Evolutionary conservation across 2,888 invertebrate species (phyloP).

Genomic region (Odontocolon sp.): DNA sequence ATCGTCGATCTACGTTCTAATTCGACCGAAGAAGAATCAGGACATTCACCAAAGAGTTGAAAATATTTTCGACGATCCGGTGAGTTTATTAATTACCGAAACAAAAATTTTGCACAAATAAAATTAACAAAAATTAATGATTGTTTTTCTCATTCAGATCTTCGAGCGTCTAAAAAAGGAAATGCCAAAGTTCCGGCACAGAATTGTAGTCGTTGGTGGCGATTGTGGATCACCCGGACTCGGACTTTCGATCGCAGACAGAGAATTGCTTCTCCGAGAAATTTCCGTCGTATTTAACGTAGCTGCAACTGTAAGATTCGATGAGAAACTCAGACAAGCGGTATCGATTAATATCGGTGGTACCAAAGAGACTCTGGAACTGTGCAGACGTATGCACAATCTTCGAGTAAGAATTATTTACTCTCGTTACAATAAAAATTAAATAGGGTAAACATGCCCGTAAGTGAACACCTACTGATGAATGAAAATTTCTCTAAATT

Average conservation of each 20-base stretch:
- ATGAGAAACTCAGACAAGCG: constrained; percentile 90
- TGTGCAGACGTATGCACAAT: constrained; percentile 87
- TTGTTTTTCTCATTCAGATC: constrained; percentile 77
- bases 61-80: constrained; percentile 86
- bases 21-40: constrained; percentile 84
- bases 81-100: constrained; percentile 80
- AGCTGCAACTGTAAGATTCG: constrained; percentile 95
- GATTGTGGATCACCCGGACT: constrained; percentile 86
- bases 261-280: constrained; percentile 84
- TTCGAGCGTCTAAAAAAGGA: constrained; percentile 83
- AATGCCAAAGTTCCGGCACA: constrained; percentile 84
- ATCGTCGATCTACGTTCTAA: constrained; percentile 82
- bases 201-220: constrained; percentile 86
- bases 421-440: too few relatives aligned
- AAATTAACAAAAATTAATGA: neutral
- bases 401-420: constrained; percentile 83
- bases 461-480: too few relatives aligned
- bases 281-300: constrained; percentile 90
- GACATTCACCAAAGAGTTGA: constrained; percentile 85
- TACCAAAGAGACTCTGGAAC: constrained; percentile 88
- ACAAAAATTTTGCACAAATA: neutral
- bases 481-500: too few relatives aligned
- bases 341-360: constrained; percentile 91
- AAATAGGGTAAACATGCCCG: too few relatives aligned
- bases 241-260: constrained; percentile 84